Base-by-base conservation (phyloP, 2,797 vertebrate species). In the Chaetophractus vellerosus region DNA sequence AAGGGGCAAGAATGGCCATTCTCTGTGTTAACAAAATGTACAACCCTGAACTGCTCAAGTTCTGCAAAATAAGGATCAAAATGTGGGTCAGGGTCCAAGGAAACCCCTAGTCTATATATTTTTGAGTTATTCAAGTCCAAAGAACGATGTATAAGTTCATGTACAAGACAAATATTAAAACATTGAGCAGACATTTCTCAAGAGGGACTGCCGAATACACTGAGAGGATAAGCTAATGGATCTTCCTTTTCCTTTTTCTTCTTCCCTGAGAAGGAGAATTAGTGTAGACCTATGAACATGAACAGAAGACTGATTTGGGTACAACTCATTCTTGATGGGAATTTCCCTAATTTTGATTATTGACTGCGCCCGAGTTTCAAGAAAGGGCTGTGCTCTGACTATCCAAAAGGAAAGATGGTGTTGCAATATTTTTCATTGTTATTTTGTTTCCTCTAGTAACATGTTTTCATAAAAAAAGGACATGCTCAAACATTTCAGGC, bases 161-260 rank as follows among this genome's bases (percentile, higher is more conserved):
- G 4, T 38, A 79, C 31, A 87, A 74, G 50, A 74, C 33, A 74
- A 26, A n/a, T 75, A 90, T 28, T 41, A 87, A 92, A 69, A 63
- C 57, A 86, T 6, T 61, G 50, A 90, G 82, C 33, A 81, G 38
- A 64, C 33, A 31, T 61, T 90, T 93, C 66, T 84, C 69, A 36
- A 76, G 52, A 92, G 19, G 74, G 10, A 66, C 41, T 81, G 50
- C 66, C 63, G 59, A 91, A 66, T 21, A 36, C 21, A 38, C 45
- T 21, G 12, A 91, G 28, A 82, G 9, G 36, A 48, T 55, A 72
- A 33, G 33, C 50, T 66, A 41, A 76, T 23, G 48, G 26, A 18
- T 74, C 36, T 69, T 81, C 38, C 18, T 69, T 59, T 75, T 89
- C 9, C 69, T 85, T 90, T 28, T 36, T 80, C 24, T 19, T 84